Evolutionary conservation across 2,797 vertebrate genomes (phyloP).

Genomic region (Epinephelus coioides): DNA sequence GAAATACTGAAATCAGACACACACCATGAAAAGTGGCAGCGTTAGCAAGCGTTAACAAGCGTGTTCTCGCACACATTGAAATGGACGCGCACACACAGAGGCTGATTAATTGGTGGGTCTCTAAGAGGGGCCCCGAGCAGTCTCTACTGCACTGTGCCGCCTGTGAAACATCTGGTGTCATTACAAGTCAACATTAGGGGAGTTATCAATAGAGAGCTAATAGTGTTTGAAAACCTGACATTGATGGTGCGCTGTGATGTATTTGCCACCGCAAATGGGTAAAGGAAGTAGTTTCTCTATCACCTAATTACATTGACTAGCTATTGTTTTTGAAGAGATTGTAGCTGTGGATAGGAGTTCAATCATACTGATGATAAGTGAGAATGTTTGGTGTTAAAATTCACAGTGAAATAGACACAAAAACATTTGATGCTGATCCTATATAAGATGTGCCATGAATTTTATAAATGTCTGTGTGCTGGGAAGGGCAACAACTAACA

Average conservation of each 20-base stretch:
- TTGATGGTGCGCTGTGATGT: conserved; percentile 33
- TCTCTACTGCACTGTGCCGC: conserved; percentile 31
- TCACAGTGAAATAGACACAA: conserved; percentile 1
- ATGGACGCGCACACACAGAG: conserved; percentile 7
- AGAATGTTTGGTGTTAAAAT: background rate
- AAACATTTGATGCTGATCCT: background rate
- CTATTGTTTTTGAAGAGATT: conserved; percentile 2
- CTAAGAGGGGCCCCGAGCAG: conserved; percentile 42
- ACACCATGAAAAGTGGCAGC: conserved; percentile 42
- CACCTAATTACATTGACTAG: conserved; percentile 23
- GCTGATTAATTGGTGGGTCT: conserved; percentile 56
- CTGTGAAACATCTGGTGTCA: conserved; percentile 62
- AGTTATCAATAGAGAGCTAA: conserved; percentile 49
- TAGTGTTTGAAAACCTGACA: conserved; percentile 42
- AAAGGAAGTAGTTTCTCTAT: conserved; percentile 22
- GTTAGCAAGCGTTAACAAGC: conserved; percentile 46
- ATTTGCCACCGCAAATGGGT: conserved; percentile 14
- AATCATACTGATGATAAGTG: background rate
- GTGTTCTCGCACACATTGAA: conserved; percentile 14
- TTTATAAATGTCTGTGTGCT: too few species aligned
- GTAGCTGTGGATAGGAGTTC: background rate
- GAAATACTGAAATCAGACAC: conserved; percentile 57
- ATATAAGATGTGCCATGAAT: background rate
- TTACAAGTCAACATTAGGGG: conserved; percentile 57
- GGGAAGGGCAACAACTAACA: too few species aligned